phyloP scores from a whole-genome alignment of 1,140 invertebrate species.

The Euwallacea fornicatus region DNA sequence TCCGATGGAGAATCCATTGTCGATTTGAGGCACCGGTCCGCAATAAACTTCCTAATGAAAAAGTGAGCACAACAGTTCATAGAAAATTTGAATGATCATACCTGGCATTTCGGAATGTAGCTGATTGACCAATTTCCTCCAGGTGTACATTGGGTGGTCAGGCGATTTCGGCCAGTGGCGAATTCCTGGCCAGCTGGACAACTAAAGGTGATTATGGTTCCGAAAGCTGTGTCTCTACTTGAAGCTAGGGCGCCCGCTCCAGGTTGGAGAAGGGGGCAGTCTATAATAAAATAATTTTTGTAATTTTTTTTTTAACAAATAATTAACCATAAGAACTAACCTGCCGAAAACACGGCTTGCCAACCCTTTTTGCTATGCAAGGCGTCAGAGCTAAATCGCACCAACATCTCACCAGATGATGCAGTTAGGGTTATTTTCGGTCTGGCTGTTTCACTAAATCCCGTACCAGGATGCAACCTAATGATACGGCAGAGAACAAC shows the following conservation, averaged over 20 bases:
- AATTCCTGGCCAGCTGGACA: conserved; percentile 95
- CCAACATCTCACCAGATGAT: conserved; percentile 87
- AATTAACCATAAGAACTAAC: conserved; percentile 55
- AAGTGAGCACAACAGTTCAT: not conserved
- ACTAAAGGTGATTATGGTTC: conserved; percentile 84
- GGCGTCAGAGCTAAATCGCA: conserved; percentile 87
- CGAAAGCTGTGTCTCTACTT: conserved; percentile 89
- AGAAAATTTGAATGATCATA: conserved; percentile 1
- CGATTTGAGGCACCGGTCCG: conserved; percentile 95
- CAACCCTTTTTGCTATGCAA: conserved; percentile 80
- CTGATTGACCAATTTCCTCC: conserved; percentile 92
- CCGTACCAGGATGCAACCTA: conserved; percentile 84
- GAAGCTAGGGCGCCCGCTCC: conserved; percentile 87
- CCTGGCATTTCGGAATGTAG: conserved; percentile 92
- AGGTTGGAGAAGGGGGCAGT: conserved; percentile 83
- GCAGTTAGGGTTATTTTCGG: conserved; percentile 90
- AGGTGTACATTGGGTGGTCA: conserved; percentile 82
- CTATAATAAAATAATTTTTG: conserved; percentile 57
- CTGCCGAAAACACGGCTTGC: conserved; percentile 90
- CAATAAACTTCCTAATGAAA: conserved; percentile 80
- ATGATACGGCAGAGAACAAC: not conserved
- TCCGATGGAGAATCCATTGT: conserved; percentile 94
- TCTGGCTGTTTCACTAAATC: conserved; percentile 77
- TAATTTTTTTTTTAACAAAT: not conserved
- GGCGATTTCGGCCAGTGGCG: conserved; percentile 81